Conservation (phyloP, 2,888 invertebrate genomes). For the Eustalomyia histrio region DNA sequence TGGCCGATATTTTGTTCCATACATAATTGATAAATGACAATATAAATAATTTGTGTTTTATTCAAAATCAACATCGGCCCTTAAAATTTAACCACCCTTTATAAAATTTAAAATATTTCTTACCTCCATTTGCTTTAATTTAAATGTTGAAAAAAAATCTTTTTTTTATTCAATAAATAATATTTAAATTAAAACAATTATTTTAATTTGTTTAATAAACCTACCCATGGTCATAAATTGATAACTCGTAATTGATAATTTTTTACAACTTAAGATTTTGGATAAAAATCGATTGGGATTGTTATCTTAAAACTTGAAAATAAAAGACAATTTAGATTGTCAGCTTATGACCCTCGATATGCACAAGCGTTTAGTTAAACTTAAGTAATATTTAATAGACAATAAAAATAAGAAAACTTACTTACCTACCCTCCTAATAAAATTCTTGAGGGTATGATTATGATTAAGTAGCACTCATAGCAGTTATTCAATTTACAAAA, state of each 20-base stretch:
- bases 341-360: background rate
- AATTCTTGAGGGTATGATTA: conserved; percentile 3
- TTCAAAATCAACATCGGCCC: too few species aligned
- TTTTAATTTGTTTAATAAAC: conserved; percentile 6
- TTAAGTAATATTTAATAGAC: conserved; percentile 34
- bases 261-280: too few species aligned
- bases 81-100: too few species aligned
- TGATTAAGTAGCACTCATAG: conserved; percentile 56
- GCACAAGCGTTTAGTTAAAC: background rate
- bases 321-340: too few species aligned
- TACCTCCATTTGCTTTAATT: background rate
- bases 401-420: conserved; percentile 28
- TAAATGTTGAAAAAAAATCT: background rate
- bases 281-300: background rate
- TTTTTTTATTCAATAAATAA: background rate
- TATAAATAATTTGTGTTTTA: too few species aligned
- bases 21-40: too few species aligned
- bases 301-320: too few species aligned
- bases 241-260: too few species aligned
- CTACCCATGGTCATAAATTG: too few species aligned
- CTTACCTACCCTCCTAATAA: conserved; percentile 24
- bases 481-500: conserved; percentile 50
- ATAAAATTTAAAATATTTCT: too few species aligned
- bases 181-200: background rate
- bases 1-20: too few species aligned